phyloP scores from a whole-genome alignment of 2,888 invertebrate genomes.

The Maniola hyperantus region DNA sequence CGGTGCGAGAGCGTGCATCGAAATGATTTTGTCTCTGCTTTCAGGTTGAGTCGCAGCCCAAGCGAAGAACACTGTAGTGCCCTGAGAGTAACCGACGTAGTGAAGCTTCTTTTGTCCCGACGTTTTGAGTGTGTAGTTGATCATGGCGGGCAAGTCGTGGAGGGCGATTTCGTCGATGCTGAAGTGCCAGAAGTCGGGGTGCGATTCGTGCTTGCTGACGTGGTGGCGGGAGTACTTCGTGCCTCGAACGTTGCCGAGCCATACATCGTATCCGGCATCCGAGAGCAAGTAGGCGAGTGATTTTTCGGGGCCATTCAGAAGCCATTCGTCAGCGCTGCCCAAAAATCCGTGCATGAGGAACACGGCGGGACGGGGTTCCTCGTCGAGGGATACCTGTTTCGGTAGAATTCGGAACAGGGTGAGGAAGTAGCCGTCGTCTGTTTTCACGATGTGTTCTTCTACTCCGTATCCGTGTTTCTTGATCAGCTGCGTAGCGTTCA shows the following conservation, averaged over 20 bases:
- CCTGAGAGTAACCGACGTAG: conserved; percentile 69
- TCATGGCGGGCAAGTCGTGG: conserved; percentile 72
- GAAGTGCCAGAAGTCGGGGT: conserved; percentile 72
- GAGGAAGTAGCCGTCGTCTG: conserved; percentile 73
- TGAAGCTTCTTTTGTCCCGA: conserved; percentile 62
- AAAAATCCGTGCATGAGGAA: conserved; percentile 85
- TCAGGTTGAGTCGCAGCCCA: conserved; percentile 60
- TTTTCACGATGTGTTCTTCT: conserved; percentile 66
- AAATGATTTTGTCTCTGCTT: conserved; percentile 67
- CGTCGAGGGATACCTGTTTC: conserved; percentile 44
- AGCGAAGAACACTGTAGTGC: conserved; percentile 66
- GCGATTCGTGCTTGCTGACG: conserved; percentile 63
- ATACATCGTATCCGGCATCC: conserved; percentile 73
- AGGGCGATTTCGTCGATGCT: conserved; percentile 72
- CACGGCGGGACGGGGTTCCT: conserved; percentile 64
- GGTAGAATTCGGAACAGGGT: conserved; percentile 69
- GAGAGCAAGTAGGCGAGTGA: conserved; percentile 67
- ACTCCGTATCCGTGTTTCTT: conserved; percentile 62
- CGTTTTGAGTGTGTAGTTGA: conserved; percentile 63
- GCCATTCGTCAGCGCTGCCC: conserved; percentile 86
- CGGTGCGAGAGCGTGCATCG: conserved; percentile 71
- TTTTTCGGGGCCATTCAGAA: conserved; percentile 84
- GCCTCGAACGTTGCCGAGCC: conserved; percentile 74
- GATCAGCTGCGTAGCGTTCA: conserved; percentile 63
- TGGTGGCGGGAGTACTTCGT: conserved; percentile 68